Evolutionary conservation across 1,140 invertebrate genomes (phyloP).

Genomic region (Caenorhabditis latens): DNA sequence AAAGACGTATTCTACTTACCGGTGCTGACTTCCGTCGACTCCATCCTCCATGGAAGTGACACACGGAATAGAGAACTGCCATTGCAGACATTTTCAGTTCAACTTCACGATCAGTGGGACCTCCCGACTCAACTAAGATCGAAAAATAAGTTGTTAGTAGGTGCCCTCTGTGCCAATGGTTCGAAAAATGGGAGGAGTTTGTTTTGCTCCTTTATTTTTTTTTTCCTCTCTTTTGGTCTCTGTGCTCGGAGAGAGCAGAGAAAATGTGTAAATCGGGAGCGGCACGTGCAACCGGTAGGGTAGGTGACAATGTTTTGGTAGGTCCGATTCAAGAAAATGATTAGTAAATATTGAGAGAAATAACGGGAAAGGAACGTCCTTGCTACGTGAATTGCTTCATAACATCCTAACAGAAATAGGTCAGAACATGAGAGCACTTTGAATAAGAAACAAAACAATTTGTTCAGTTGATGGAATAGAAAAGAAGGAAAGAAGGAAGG

Average conservation of each 20-base stretch:
- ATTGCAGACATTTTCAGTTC: conserved; percentile 24
- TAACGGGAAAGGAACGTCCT: not conserved
- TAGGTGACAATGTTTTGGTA: conserved; percentile 30
- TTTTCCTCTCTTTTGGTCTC: conserved; percentile 2
- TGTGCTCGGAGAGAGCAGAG: conserved; percentile 23
- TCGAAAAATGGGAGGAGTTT: conserved; percentile 23
- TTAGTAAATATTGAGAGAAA: not conserved
- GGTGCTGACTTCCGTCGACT: conserved; percentile 9
- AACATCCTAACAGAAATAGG: not conserved
- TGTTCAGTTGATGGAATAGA: not conserved
- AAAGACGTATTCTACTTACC: not conserved
- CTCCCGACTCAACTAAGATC: not conserved
- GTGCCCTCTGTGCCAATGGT: conserved; percentile 10
- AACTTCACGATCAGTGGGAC: not conserved
- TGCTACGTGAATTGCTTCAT: not conserved
- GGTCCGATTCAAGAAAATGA: not conserved
- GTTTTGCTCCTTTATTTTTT: conserved; percentile 18
- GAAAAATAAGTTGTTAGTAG: conserved; percentile 11
- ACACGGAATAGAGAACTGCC: conserved; percentile 31
- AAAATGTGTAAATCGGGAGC: conserved; percentile 33
- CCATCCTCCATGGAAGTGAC: conserved; percentile 37
- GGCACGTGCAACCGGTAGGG: conserved; percentile 2
- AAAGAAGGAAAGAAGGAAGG: not conserved
- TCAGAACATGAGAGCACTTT: not conserved
- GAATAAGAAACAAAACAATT: not conserved